These are phyloP conservation scores for Cephus sareptanus DNA, from an alignment of 2,888 invertebrate genomes.

Conservation along the genomic window DNA sequence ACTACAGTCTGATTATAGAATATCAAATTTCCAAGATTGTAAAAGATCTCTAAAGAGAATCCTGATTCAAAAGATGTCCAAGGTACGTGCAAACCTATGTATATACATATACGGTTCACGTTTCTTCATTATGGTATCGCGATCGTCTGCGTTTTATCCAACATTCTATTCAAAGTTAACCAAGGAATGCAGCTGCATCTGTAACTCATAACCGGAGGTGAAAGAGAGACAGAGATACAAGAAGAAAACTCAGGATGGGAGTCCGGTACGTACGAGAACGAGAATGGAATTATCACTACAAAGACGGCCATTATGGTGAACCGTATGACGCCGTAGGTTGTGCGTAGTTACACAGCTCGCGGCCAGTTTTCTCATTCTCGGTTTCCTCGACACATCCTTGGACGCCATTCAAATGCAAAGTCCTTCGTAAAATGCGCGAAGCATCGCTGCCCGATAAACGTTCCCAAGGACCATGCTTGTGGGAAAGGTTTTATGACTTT, in stretches of 20 bases:
- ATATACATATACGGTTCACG: neutral
- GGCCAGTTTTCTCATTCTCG: constrained; percentile 11
- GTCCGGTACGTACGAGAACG: constrained; percentile 1
- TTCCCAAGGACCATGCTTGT: constrained; percentile 21
- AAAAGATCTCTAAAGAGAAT: neutral
- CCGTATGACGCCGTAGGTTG: constrained; percentile 4
- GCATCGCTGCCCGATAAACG: constrained; percentile 30
- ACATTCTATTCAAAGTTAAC: neutral
- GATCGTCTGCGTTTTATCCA: neutral
- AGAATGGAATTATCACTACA: constrained; percentile 31
- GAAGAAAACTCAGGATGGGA: constrained; percentile 10
- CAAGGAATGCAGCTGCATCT: neutral
- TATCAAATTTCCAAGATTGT: neutral
- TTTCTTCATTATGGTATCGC: neutral
- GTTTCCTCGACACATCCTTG: constrained; percentile 9
- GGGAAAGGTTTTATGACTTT: constrained; percentile 31
- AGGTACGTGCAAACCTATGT: neutral
- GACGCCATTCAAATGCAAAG: constrained; percentile 37
- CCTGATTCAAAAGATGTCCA: neutral
- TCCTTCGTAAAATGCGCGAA: constrained; percentile 35
- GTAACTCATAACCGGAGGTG: neutral
- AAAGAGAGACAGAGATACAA: neutral
- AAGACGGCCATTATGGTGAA: constrained; percentile 25
- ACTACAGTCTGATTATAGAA: neutral
- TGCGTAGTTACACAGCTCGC: constrained; percentile 1